Base-by-base conservation (phyloP, 2,797 vertebrate genomes). In the Cirrhinus molitorella region DNA sequence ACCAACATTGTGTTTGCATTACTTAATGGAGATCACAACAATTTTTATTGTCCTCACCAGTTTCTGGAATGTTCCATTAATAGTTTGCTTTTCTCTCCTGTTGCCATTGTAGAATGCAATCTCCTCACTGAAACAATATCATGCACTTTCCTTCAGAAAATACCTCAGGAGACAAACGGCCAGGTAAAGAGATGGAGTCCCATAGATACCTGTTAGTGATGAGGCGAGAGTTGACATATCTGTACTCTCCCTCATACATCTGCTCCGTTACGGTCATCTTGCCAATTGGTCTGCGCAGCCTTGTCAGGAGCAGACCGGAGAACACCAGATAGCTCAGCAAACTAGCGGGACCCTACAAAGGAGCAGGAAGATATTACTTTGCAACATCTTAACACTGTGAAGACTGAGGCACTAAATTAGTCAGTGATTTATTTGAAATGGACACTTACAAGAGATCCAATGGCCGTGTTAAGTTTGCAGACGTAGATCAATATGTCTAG, bases 31-130 rank as follows among this genome's bases (percentile, higher is more conserved):
- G 17, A 31, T 16, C 28, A 37, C 21, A 57, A 23, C 25, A 16
- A 13, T 47, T 88, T 57, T 45, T 3, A 34, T 28, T 45, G 13
- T 63, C 9, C 94, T 89, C 91, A 99, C 98, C 96, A 99, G 93
- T 91, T 97, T 98, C 87, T 93, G 94, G 89, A 99, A 99, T 8
- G 96, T 96, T 71, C 94, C 83, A 83, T 97, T 87, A 89, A 99
- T 97, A 45, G 97, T 99, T 91, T 96, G 96, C 83, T 98, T 98
- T 93, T 99, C 98, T 91, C 97, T 96, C 87, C 84, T 79, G 89
- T 98, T 99, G 14, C 98, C 98, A 80, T 99, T 97, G 88, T 99
- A 99, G 93, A 99, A 99, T 65, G 98, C 98, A 63, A 99, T 96
- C 95, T 99, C 98, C 91, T 99, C 98, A 94, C 98, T 99, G 70